Percentiles rank a stretch among this genome's conserved stretches.
These are phyloP conservation scores for Arion vulgaris DNA, from an alignment of 1,140 invertebrate species.

Conservation along the genomic window DNA sequence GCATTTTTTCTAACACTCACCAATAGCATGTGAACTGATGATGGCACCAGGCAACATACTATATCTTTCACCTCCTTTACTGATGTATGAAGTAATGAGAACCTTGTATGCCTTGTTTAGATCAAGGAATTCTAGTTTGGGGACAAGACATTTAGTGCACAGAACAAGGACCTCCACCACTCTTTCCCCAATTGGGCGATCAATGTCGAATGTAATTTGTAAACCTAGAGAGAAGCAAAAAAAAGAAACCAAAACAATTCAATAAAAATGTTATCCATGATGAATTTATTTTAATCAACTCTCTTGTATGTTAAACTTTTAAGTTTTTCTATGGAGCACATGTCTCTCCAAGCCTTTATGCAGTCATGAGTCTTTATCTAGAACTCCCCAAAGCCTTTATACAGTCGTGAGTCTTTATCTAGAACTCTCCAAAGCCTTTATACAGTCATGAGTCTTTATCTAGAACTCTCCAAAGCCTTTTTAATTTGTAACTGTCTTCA, in stretches of 20 bases:
- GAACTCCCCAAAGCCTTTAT: too few relatives aligned
- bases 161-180: constrained; percentile 42
- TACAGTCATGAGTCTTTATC: too few relatives aligned
- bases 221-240: constrained; percentile 59
- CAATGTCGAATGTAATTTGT: constrained; percentile 76
- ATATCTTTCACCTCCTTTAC: constrained; percentile 80
- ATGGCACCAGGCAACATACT: neutral
- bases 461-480: too few relatives aligned
- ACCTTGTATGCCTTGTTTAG: constrained; percentile 44
- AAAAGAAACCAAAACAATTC: neutral
- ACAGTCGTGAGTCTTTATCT: too few relatives aligned
- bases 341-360: too few relatives aligned
- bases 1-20: constrained; percentile 24
- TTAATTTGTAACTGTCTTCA: too few relatives aligned
- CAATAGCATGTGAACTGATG: neutral
- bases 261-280: too few relatives aligned
- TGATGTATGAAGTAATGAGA: constrained; percentile 77
- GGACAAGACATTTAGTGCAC: constrained; percentile 66
- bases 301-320: too few relatives aligned
- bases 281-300: too few relatives aligned
- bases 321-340: too few relatives aligned
- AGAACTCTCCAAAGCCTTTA: too few relatives aligned
- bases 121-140: constrained; percentile 61
- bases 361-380: too few relatives aligned
- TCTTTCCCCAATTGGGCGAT: constrained; percentile 67